Conservation (phyloP, 2,888 invertebrate genomes). For the Microdon myrmicae region DNA sequence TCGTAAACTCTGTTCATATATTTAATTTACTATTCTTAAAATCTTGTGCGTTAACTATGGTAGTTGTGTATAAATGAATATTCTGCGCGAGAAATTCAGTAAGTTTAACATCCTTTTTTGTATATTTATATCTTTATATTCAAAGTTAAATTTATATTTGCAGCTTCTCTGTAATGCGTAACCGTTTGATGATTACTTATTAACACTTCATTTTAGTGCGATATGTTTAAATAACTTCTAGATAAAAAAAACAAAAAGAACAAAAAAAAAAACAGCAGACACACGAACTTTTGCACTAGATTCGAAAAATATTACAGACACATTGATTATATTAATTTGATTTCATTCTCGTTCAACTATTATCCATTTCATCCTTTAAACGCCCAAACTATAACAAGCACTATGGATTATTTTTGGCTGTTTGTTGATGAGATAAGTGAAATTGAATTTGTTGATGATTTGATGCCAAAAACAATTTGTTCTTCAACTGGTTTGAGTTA, state of each 20-base stretch:
- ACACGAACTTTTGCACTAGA: slow-evolving; percentile 43
- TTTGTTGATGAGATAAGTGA: no score
- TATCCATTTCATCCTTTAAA: no score
- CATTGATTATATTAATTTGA: slow-evolving; percentile 43
- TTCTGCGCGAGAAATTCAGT: slow-evolving; percentile 9
- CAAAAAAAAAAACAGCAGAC: no score
- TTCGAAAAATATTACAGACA: slow-evolving; percentile 51
- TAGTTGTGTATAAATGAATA: slow-evolving; percentile 1
- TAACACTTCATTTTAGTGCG: no score
- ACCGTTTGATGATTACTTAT: no score
- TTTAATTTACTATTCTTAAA: slow-evolving; percentile 16
- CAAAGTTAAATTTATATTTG: slow-evolving; percentile 2
- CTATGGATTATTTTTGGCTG: slow-evolving; percentile 32
- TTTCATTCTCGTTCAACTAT: slow-evolving; percentile 35
- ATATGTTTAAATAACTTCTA: slow-evolving; percentile 40
- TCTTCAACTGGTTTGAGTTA: slow-evolving; percentile 7
- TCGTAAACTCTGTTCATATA: no score
- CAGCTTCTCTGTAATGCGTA: no score
- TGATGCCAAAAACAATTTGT: no score
- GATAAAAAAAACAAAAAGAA: no score
- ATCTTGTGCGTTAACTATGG: slow-evolving; percentile 34
- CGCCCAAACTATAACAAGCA: slow-evolving; percentile 33
- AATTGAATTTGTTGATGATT: no score
- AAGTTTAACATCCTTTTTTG: slow-evolving; percentile 30
- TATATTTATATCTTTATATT: slow-evolving; percentile 13